A percentile compares a stretch with the other conserved stretches of the same genome.
These are phyloP conservation scores for Egretta garzetta DNA, from an alignment of 2,113 vertebrate genomes.

Conservation along the genomic window DNA sequence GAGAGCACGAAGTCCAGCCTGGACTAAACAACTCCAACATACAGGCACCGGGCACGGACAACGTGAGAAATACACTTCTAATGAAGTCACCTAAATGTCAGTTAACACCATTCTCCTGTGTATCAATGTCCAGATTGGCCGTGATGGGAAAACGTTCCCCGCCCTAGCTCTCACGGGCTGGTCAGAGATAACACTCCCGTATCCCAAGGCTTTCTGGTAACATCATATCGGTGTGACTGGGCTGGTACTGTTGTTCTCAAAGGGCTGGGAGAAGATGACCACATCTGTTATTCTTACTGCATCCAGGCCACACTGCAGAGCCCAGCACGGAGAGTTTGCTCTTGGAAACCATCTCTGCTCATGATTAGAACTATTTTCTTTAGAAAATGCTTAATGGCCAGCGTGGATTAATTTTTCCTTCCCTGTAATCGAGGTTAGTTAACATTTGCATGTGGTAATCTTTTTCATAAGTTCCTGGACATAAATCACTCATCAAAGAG, in stretches of 20 bases:
- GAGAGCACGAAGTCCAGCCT: not conserved
- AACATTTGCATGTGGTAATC: conserved; percentile 11
- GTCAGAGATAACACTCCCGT: not conserved
- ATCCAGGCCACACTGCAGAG: not conserved
- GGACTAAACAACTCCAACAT: not conserved
- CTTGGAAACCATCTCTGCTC: not conserved
- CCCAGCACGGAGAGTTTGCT: not conserved
- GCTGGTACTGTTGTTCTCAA: not conserved
- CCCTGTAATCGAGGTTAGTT: conserved; percentile 25
- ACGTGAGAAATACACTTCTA: not conserved
- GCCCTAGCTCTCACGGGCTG: not conserved
- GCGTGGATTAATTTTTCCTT: not conserved
- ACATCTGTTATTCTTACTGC: conserved; percentile 18
- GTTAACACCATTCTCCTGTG: not conserved
- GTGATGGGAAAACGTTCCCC: not conserved
- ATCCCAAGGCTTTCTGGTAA: not conserved
- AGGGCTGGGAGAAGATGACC: not conserved
- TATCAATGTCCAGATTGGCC: not conserved
- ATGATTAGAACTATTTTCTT: conserved; percentile 4
- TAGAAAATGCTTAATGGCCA: not conserved
- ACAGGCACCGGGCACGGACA: not conserved
- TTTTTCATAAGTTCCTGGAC: conserved; percentile 11
- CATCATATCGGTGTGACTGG: not conserved
- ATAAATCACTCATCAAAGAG: not conserved
- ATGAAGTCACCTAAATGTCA: not conserved